phyloP scores from a whole-genome alignment of 2,888 invertebrate species.

The Drosophila parthenogenetica region DNA sequence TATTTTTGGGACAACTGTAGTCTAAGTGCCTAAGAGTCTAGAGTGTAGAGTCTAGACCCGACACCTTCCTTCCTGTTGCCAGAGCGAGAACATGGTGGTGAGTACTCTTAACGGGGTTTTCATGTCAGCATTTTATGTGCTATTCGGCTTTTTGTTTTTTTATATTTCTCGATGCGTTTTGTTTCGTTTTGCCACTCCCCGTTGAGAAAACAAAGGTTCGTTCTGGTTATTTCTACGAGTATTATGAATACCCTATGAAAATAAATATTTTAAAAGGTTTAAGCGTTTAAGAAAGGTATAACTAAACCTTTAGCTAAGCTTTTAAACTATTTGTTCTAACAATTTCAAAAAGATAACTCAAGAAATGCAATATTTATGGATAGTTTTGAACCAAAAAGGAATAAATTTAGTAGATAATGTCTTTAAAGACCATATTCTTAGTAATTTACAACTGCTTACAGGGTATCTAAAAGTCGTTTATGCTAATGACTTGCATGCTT shows the following conservation, averaged over 20 bases:
- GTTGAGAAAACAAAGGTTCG: conserved; percentile 41
- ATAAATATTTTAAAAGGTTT: neutral
- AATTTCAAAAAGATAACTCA: neutral
- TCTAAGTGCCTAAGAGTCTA: neutral
- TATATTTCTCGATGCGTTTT: conserved; percentile 26
- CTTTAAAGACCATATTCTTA: neutral
- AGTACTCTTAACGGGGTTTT: conserved; percentile 71
- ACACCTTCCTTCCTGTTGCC: conserved; percentile 31
- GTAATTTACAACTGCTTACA: neutral
- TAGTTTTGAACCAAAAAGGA: neutral
- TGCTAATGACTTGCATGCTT: neutral
- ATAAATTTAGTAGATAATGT: neutral
- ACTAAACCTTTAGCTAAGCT: neutral
- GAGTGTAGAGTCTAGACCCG: conserved; percentile 3
- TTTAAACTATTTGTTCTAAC: neutral
- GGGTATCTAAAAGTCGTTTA: conserved; percentile 11
- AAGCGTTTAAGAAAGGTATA: neutral
- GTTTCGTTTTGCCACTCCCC: conserved; percentile 43
- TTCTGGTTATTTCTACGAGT: conserved; percentile 15
- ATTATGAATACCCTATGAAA: conserved; percentile 11
- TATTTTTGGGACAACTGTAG: conserved; percentile 28
- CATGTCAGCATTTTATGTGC: conserved; percentile 64
- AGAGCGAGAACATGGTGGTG: conserved; percentile 11
- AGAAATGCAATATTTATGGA: neutral
- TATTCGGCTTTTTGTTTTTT: conserved; percentile 21